These are phyloP conservation scores for Hirundo rustica DNA, from an alignment of 2,797 vertebrate species.

Conservation along the genomic window DNA sequence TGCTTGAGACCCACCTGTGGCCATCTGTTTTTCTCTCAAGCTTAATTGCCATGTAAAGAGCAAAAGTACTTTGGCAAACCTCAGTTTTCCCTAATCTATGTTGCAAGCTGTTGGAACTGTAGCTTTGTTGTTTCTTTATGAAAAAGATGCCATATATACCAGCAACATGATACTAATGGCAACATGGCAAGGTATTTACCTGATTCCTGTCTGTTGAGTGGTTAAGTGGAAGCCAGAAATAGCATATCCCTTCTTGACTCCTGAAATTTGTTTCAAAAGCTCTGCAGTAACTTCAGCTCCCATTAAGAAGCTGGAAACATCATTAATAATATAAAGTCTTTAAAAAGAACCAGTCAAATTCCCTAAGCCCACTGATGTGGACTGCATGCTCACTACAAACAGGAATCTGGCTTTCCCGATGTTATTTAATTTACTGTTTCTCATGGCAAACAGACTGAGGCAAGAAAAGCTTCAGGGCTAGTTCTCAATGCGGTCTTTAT, in stretches of 20 bases:
- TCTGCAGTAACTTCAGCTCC: background rate
- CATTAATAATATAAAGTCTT: background rate
- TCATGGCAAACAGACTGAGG: background rate
- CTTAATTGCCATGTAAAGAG: background rate
- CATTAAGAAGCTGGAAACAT: background rate
- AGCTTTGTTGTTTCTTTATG: background rate
- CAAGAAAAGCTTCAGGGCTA: background rate
- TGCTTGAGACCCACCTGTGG: background rate
- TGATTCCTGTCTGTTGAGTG: background rate
- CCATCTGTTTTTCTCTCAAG: background rate
- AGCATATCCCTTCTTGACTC: background rate
- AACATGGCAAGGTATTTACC: background rate
- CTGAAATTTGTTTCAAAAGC: background rate
- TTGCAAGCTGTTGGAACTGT: background rate
- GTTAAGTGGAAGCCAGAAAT: background rate
- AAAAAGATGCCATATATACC: background rate
- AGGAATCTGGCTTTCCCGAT: rapidly evolving
- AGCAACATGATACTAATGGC: background rate
- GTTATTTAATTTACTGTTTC: background rate
- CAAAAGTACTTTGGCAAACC: background rate
- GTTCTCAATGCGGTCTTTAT: background rate
- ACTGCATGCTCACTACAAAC: background rate
- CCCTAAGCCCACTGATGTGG: background rate
- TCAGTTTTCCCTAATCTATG: background rate
- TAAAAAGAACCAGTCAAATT: background rate